A percentile compares a stretch with the other conserved stretches of the same genome.
phyloP scores from a whole-genome alignment of 2,888 invertebrate genomes.

The Oscheius sp. region DNA sequence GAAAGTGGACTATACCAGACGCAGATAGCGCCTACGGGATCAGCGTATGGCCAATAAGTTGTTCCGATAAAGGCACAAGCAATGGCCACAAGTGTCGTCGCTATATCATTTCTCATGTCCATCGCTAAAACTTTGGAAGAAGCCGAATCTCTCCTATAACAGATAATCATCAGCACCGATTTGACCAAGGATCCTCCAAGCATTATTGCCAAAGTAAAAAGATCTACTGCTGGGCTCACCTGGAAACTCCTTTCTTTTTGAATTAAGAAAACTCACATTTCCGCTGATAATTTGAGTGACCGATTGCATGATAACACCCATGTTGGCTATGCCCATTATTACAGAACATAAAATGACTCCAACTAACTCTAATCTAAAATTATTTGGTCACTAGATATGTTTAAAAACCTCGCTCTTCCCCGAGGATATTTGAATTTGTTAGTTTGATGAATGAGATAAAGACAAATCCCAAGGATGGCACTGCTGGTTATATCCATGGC shows the following conservation, averaged over 20 bases:
- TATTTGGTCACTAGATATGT: too few relatives aligned
- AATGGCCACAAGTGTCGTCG: slow-evolving; percentile 72
- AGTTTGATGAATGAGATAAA: slow-evolving; percentile 60
- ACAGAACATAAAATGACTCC: slow-evolving; percentile 73
- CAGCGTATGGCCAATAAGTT: slow-evolving; percentile 71
- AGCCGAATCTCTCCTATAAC: slow-evolving; percentile 57
- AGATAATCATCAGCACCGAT: slow-evolving; percentile 59
- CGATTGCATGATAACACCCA: slow-evolving; percentile 53
- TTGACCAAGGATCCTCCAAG: slow-evolving; percentile 60
- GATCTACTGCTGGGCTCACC: slow-evolving; percentile 64
- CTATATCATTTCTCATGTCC: slow-evolving; percentile 74
- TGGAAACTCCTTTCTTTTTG: slow-evolving; percentile 33
- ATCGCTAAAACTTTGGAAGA: slow-evolving; percentile 54
- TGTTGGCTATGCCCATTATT: slow-evolving; percentile 71
- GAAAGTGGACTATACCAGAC: slow-evolving; percentile 56
- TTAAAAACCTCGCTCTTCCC: slow-evolving; percentile 52
- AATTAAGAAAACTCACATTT: slow-evolving; percentile 30
- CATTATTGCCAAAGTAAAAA: slow-evolving; percentile 59
- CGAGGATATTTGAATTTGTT: slow-evolving; percentile 65
- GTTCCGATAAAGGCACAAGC: slow-evolving; percentile 71
- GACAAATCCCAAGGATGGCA: slow-evolving; percentile 67
- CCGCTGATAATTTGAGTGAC: slow-evolving; percentile 40
- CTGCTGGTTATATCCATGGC: slow-evolving; percentile 73
- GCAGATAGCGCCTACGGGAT: slow-evolving; percentile 73
- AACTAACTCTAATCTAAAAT: slow-evolving; percentile 71